phyloP scores from a whole-genome alignment of 2,888 invertebrate genomes.

The Adela reaumurella region DNA sequence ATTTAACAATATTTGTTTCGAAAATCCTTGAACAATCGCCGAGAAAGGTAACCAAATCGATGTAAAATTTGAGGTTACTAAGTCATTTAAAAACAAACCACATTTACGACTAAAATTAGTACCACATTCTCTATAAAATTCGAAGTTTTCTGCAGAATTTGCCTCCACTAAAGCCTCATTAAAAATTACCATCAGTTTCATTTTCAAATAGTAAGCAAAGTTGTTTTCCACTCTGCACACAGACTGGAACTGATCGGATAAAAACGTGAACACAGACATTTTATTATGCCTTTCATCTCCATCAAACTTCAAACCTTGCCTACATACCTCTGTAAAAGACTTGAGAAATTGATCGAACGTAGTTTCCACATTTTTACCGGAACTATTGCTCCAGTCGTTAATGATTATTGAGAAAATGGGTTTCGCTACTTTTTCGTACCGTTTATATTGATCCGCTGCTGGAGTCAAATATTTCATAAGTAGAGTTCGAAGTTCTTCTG shows the following conservation, averaged over 20 bases:
- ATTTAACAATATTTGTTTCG: not conserved
- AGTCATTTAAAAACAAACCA: not conserved
- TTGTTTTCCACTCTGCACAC: not conserved
- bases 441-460: not conserved
- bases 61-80: not conserved
- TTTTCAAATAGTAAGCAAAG: not conserved
- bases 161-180: too few species aligned
- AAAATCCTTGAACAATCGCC: not conserved
- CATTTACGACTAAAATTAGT: not conserved
- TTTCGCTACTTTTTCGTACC: not conserved
- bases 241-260: not conserved
- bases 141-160: too few species aligned
- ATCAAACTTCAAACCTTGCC: too few species aligned
- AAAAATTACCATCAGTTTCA: not conserved
- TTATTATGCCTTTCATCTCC: too few species aligned
- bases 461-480: not conserved
- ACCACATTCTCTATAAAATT: not conserved
- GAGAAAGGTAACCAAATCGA: not conserved
- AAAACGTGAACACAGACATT: too few species aligned
- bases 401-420: not conserved
- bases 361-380: not conserved
- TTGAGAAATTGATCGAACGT: not conserved
- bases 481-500: not conserved
- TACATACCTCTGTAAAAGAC: too few species aligned
- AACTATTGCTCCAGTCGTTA: not conserved